Evolutionary conservation across 2,888 invertebrate genomes (phyloP), one percentile per base, ranked within the genome.

Genomic region (Monochamus alternatus): DNA sequence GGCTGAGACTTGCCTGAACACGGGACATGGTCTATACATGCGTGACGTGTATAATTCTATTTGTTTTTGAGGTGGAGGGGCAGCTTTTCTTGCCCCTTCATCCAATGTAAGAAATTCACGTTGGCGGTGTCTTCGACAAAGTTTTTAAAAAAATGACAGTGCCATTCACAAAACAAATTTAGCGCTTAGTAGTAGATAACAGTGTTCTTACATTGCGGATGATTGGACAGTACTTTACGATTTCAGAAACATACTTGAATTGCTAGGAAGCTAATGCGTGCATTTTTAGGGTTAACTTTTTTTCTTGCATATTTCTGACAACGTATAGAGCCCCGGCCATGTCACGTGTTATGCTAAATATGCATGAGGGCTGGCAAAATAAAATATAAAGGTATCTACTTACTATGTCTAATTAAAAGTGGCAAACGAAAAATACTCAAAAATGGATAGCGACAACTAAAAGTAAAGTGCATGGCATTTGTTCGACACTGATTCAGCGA

Each of bases 1-100:
- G 94, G 90, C 98, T 98, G 89, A 97, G 93, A 90, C 98, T 98
- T 88, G 97, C 96, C 98, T 98, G 93, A 86, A 89, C 85, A 89
- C 86, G 86, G 86, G 87, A 88, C 84, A 88, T 86, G 85, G 85
- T 86, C 87, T 87, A 87, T 87, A 87, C 85, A 86, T 87, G 86
- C 85, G 83, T 85, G 83, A 85, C 82, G 83, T 84, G 83, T 84
- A 64, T 67, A 68, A 47, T 69, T 69, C 51, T 69, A 51, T 69
- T 69, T 69, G 31, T 69, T 67, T 43, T 31, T 60, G 22, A 38
- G 58, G 44, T 68, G 43, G 44, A 44, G 44, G 59, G 30, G 47
- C 51, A 68, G 60, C 44, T 43, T 60, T 22, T 47, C 9, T 10
- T 62, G 69, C 47, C 64, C 64, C 10, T 22, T 64, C 31, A 64